Base-by-base conservation (phyloP, 2,888 invertebrate genomes). In the Campoletis raptor region DNA sequence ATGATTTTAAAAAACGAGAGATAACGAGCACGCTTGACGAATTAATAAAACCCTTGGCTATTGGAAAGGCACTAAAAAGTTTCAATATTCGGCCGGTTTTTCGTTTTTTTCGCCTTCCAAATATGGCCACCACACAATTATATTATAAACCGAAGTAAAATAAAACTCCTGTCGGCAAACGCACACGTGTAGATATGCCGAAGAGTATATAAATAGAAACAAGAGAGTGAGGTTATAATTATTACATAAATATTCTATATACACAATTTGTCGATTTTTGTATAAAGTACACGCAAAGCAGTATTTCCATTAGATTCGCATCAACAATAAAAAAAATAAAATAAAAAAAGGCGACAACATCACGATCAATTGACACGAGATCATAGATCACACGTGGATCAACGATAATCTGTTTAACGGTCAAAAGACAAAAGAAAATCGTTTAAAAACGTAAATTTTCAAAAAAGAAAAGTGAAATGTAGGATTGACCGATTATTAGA, bases 211-310 rank as follows among this genome's bases (percentile, higher is more conserved):
- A 86, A 86, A 84, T 89, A 88, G 88, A 74, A 85, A 82, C 88
- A 45, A 89, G 83, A 88, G 66, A 89, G 83, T 61, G 54, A 83
- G 72, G 83, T 77, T 87, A 82, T 78, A 82, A 90, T 85, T 88
- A 89, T 81, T 78, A 81, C 67, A 88, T 85, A 87, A 85, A 89
- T 86, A 87, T 86, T 82, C 76, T 85, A 52, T 81, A 88, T 83
- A 85, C 40, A 91, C 85, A 88, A 88, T 88, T 88, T 85, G 90
- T 90, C 89, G 90, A 81, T 85, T 76, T 92, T 91, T 91, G 91
- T 91, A 91, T 90, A 91, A 91, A 90, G 88, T 90, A 88, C 89
- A 91, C 89, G 91, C 86, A 90, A 90, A 90, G 85, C 92, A 91
- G 92, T 92, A 91, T 92, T 92, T 90, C 91, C 86, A 88, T 88